Evolutionary conservation across 2,113 vertebrate genomes (phyloP), one percentile per base, ranked within the genome.

Genomic region (Macroglossus sobrinus): DNA sequence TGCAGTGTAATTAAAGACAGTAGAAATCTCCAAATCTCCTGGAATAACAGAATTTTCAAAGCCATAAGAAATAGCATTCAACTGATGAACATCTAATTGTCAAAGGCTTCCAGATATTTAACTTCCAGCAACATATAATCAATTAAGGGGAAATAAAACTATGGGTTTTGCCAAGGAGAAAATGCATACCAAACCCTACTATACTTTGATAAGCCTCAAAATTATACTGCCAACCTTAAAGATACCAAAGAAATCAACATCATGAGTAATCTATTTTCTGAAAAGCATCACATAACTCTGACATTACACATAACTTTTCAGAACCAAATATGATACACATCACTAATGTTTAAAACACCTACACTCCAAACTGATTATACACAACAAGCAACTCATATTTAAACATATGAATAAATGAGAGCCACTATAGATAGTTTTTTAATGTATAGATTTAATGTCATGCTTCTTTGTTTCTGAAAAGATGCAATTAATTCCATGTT

Each of bases 1-100:
- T 26, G 19, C 53, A 80, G 74, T 61, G 10, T 57, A 89, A 92
- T 94, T 87, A 89, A 93, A 93, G 26, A 71, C 68, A 43, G 18
- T 45, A 79, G 47, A 95, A 82, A 86, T 85, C 33, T 79, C 24
- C 50, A 89, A 55, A 86, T 82, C 55, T 91, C 92, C 71, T 84
- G 24, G 47, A 96, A 50, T 63, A 6, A 88, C 22, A 88, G 76
- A 84, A 88, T 95, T 79, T 68, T 82, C 86, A 95, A 91, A 92
- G 24, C 28, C 79, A 84, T 43, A 95, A 97, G 33, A 28, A 33
- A 38, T 84, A n/a, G 4, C 45, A 66, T 55, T 71, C 85, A 91
- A 92, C 89, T 35, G 43, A 88, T 7, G 45, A 93, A 82, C 47
- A 86, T 30, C 47, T 75, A 78, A 89, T 57, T 95, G 35, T 80